These are phyloP conservation scores for Bradypodion ventrale DNA, from an alignment of 2,797 vertebrate species.

Conservation along the genomic window DNA sequence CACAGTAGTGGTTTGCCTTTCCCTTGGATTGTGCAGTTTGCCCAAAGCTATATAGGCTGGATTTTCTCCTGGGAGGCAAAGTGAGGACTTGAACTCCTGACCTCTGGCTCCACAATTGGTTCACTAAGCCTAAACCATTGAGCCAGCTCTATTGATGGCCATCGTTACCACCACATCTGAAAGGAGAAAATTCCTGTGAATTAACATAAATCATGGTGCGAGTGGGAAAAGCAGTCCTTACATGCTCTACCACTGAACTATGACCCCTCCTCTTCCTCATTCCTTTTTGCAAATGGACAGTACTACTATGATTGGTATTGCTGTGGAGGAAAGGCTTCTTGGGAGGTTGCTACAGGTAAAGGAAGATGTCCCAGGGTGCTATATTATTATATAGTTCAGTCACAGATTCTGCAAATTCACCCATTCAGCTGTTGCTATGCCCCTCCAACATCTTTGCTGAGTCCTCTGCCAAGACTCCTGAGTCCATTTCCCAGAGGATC, in stretches of 20 bases:
- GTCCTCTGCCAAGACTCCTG: constrained; percentile 54
- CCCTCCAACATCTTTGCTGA: constrained; percentile 61
- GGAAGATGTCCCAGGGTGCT: background rate
- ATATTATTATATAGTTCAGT: rapidly evolving
- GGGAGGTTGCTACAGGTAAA: background rate
- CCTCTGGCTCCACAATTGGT: no score
- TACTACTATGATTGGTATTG: background rate
- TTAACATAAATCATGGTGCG: background rate
- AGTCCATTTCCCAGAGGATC: constrained; percentile 61
- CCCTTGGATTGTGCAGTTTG: no score
- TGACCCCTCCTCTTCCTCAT: background rate
- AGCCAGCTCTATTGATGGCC: background rate
- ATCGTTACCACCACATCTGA: background rate
- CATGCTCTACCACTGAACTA: background rate
- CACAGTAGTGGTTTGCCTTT: no score
- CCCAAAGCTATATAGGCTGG: no score
- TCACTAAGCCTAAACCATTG: no score
- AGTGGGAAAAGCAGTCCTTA: background rate
- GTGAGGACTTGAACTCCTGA: no score
- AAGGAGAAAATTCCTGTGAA: background rate
- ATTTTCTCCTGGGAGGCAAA: no score
- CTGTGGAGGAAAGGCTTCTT: background rate
- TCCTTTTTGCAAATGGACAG: background rate
- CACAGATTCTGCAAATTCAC: background rate
- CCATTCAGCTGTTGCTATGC: constrained; percentile 41